Base-by-base conservation (phyloP, 2,113 vertebrate genomes). In the Microcebus murinus region DNA sequence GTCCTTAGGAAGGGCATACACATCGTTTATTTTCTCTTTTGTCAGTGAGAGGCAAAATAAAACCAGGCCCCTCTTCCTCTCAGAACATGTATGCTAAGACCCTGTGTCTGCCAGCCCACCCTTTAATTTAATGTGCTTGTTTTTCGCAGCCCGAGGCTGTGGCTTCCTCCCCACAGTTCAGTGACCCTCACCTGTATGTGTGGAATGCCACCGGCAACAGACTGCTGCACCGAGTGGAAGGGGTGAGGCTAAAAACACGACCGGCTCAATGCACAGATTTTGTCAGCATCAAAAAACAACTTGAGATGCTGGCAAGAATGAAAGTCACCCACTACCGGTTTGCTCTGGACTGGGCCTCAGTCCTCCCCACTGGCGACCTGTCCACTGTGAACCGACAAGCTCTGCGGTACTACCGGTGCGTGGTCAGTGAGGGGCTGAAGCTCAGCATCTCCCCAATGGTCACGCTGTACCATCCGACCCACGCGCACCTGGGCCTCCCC, bases 131-230 rank as follows among this genome's bases (percentile, higher is more conserved):
- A 52, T 82, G 8, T 52, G 42, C 39, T 96, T 97, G 36, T 63
- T 55, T 91, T 82, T 50, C 92, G 27, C 98, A 99, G 99, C 99
- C 99, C 15, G 99, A 99, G 95, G 98, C 96, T 0, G 92, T 93
- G 59, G 99, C 99, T 42, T 99, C 99, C 91, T 99, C 99, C 3
- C 99, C 99, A 0, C 99, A 99, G 98, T 99, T 99, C 96, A 99
- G 97, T 0, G 99, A 99, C 81, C 98, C 99, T 48, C 99, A 98
- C 79, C 92, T 99, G 92, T 99, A 99, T 73, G 98, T 99, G 91
- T 99, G 99, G 99, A 99, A 99, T 8, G 4, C 99, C 95, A 99
- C 99, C 0, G 99, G 99, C 74, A 99, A 99, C 0, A 98, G 99
- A 29, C 96, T 98, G 15, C 95, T 99, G 90, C 98, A 92, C 77